These are phyloP conservation scores for Zoroaster sp. DNA, from an alignment of 53 echinoderm and acorn worm species.

Conservation along the genomic window DNA sequence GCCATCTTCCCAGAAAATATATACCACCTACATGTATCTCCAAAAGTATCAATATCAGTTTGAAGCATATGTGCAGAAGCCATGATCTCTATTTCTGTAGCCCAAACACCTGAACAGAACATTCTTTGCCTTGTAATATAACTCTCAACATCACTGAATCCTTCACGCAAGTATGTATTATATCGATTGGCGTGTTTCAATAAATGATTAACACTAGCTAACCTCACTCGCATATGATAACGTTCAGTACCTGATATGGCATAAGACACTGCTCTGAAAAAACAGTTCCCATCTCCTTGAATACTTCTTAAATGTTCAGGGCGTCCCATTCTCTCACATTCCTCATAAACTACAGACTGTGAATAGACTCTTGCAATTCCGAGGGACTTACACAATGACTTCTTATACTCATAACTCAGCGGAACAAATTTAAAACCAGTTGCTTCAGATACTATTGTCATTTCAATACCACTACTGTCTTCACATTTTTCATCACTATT, in stretches of 20 bases:
- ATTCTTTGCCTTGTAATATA: neutral
- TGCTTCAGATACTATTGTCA: neutral
- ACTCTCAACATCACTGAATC: neutral
- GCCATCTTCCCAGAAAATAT: neutral
- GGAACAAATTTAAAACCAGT: neutral
- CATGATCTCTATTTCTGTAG: neutral
- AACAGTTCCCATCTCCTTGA: constrained; percentile 60
- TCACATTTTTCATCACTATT: neutral
- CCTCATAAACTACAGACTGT: neutral
- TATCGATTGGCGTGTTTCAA: neutral
- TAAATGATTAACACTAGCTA: neutral
- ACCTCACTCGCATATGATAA: neutral
- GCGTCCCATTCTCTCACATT: neutral
- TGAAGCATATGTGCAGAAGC: neutral
- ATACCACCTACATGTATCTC: constrained; percentile 2
- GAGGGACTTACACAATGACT: neutral
- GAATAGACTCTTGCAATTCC: neutral
- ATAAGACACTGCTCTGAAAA: constrained; percentile 44
- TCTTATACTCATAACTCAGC: neutral
- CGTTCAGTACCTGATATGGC: constrained; percentile 37
- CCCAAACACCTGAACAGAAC: neutral
- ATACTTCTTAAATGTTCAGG: neutral
- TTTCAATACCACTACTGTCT: neutral
- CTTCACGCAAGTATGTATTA: neutral
- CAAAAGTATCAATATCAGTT: neutral